Base-by-base conservation (phyloP, 1,140 invertebrate genomes). In the Mya arenaria region DNA sequence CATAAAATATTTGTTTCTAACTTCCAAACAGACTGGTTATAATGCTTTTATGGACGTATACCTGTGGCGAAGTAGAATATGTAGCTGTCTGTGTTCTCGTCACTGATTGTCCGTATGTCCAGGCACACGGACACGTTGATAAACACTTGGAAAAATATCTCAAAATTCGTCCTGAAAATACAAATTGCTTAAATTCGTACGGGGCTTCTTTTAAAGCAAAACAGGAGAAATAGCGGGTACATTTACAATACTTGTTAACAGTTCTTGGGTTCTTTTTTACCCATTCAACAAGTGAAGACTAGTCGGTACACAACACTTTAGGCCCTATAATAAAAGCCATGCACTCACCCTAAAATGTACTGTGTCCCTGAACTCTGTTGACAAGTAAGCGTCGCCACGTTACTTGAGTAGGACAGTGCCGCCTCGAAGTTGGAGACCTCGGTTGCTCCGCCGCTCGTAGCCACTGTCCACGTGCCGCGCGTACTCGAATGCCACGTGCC, bases 401-500 rank as follows among this genome's bases (percentile, higher is more conserved):
- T 28, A 5, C 17, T 6, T 23, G 60, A 25, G 13, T 6, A 10
- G 0, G 74, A 25, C 15, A 78, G 39, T n/a, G 65, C 74, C 23
- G 74, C 74, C 17, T 65, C 44, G 30, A 78, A 78, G 62, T 78
- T 66, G 6, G 23, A 0, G 34, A 78, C 66, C 4, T 19, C 36
- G 8, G 65, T 30, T 13, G 8, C 8, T 23, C 60, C 66, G 0
- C 39, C 56, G n/a, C 28, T 55, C 23, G 34, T 44, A 6, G 60
- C 39, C 25, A 63, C 60, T 23, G 74, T 78, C 74, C 74, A 78
- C 25, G 74, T 78, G 23, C 74, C 74, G 19, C 74, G 74, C 28
- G 74, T 65, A 23, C 37, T 44, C 4, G 74, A 78, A 10, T 34
- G 1, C 74, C 74, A 78, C 1, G 60, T 66, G 8, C 74, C 74